Evolutionary conservation across 2,888 invertebrate species (phyloP), one percentile per base, ranked within the genome.

Genomic region (Eudasyphora cyanicolor): DNA sequence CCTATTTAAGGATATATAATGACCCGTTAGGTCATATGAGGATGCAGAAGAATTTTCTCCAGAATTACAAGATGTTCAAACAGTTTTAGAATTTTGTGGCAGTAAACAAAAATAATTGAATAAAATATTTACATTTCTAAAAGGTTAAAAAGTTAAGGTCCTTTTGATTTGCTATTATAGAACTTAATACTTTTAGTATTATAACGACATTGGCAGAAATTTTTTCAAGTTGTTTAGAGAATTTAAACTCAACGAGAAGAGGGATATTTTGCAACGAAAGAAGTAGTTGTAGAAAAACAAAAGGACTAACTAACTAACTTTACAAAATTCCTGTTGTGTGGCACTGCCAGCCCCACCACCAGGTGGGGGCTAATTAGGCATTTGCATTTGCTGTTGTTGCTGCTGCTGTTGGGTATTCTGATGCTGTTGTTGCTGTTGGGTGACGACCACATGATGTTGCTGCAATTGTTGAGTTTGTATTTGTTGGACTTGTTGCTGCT

Each of bases 301-400:
- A 42, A 24, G 10, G n/a, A 38, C 24, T 8, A 84, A 84, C 84
- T 90, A 90, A 89, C 89, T 90, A 90, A 90, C 91, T 89, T 90
- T 90, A 89, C 90, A 90, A 89, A 90, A 90, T 89, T 91, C 91
- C 88, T 90, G 84, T 73, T 84, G 84, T 64, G 81, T 78, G 77
- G 24, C 42, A n/a, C 21, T 89, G 87, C 86, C 80, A 87, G 80
- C 76, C 76, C 79, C 67, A 24, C 84, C 84, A 78, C 84, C 81
- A 81, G 84, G 84, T 84, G 84, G 86, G 86, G 91, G 91, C 90
- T 90, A 90, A 90, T 91, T 90, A 85, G 90, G 88, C 88, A 90
- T 88, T 88, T 91, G 90, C 86, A 90, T 89, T 74, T 91, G 91
- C 77, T 90, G 91, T 54, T 89, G 87, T 29, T 88, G 87, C 29